A percentile compares a stretch with the other conserved stretches of the same genome.
phyloP scores from a whole-genome alignment of 2,888 invertebrate genomes.

The Eupelmus urozonus region DNA sequence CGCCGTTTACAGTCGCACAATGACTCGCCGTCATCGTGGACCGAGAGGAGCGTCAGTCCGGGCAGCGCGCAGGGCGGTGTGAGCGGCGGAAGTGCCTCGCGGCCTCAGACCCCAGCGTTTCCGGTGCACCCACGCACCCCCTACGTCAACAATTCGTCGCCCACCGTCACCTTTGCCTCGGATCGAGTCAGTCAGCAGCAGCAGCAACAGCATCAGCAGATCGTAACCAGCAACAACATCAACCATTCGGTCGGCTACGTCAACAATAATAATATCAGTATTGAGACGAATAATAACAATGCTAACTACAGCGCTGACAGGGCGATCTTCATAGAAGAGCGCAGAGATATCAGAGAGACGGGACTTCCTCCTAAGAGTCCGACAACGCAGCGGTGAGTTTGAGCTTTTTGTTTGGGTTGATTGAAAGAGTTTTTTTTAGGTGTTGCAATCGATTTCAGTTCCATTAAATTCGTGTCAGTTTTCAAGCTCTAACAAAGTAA shows the following conservation, averaged over 20 bases:
- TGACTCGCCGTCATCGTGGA: slow-evolving; percentile 84
- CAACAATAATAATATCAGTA: slow-evolving; percentile 64
- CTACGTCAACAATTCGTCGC: slow-evolving; percentile 87
- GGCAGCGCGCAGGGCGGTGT: slow-evolving; percentile 73
- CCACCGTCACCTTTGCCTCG: slow-evolving; percentile 78
- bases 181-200: slow-evolving; percentile 67
- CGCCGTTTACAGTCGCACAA: slow-evolving; percentile 70
- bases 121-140: slow-evolving; percentile 95
- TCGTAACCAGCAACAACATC: slow-evolving; percentile 29
- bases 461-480: not conserved
- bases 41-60: slow-evolving; percentile 79
- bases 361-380: slow-evolving; percentile 91
- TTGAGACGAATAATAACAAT: slow-evolving; percentile 65
- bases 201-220: slow-evolving; percentile 13
- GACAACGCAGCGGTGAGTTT: slow-evolving; percentile 82
- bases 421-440: not conserved
- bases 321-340: slow-evolving; percentile 74
- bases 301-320: slow-evolving; percentile 69
- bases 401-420: not conserved
- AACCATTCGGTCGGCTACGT: slow-evolving; percentile 68
- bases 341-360: slow-evolving; percentile 73
- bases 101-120: slow-evolving; percentile 95
- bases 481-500: not conserved
- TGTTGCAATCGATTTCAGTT: not conserved
- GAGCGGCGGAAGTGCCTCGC: slow-evolving; percentile 77